Conservation (phyloP, 2,797 vertebrate species). For the Peromyscus nudipes region DNA sequence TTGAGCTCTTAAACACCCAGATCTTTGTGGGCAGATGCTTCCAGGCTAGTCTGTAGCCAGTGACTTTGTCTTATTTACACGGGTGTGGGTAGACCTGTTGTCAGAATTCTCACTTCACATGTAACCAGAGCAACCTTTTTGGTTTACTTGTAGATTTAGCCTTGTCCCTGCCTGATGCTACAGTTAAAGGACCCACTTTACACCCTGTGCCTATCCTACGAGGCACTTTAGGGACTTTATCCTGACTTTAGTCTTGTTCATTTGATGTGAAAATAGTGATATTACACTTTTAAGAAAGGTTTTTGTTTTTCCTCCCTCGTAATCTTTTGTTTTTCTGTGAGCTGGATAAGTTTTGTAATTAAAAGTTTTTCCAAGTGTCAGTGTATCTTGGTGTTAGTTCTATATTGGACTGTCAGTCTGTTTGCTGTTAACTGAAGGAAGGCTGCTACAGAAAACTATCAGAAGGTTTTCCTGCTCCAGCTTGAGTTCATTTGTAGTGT, state of each 20-base stretch:
- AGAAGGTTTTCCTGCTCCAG: not conserved
- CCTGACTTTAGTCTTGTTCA: not conserved
- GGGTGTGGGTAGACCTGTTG: not conserved
- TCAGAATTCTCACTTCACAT: not conserved
- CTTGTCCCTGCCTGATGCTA: not conserved
- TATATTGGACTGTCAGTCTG: not conserved
- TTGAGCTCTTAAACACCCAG: not conserved
- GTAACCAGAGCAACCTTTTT: not conserved
- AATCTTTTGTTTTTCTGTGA: not conserved
- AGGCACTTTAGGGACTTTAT: not conserved
- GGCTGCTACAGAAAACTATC: not conserved
- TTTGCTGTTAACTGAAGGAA: not conserved
- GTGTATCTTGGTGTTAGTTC: not conserved
- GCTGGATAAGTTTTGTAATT: not conserved
- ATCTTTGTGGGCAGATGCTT: not conserved
- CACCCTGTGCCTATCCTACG: rapidly evolving
- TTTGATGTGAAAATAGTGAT: slow-evolving; percentile 13
- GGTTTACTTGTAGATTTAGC: not conserved
- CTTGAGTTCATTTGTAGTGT: not conserved
- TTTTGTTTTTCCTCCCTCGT: not conserved
- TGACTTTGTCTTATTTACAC: not conserved
- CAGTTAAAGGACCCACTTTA: not conserved
- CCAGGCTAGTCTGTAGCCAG: not conserved
- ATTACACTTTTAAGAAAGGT: not conserved
- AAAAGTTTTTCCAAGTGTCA: not conserved